Base-by-base conservation (phyloP, 2,113 vertebrate genomes). In the Enhydra lutris region DNA sequence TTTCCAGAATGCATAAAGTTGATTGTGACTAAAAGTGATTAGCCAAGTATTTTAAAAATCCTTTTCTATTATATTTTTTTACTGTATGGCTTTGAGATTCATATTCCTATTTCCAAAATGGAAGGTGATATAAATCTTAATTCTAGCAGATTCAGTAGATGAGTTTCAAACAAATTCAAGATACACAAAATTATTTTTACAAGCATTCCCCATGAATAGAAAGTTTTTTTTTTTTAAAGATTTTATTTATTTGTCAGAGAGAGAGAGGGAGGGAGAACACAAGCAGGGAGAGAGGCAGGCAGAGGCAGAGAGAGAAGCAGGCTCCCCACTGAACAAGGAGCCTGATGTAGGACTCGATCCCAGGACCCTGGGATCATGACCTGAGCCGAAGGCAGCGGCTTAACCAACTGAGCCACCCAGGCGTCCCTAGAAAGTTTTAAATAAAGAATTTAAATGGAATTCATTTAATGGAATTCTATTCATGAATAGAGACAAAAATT, bases 71-170 rank as follows among this genome's bases (percentile, higher is more conserved):
- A 21, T 11, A 36, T 87, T 87, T 94, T 88, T 31, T 65, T 34
- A 45, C 83, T 82, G 12, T 87, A 52, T 65, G 45, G 4, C 17
- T 92, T 88, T 91, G 26, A 76, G 17, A 47, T 76, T 76, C 93
- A 47, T 82, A 89, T 73, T 83, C 21, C 4, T 89, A 4, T n/a
- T 95, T 79, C 29, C 29, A 69, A 89, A 96, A 89, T 78, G 34
- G 31, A 93, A 94, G 29, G 1, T 89, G 45, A 96, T 97, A 95
- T 83, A 82, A 45, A 7, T 82, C 87, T 85, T 79, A 36, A 79
- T 31, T 63, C 76, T 55, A 88, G 86, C 61, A 73, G 20, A 73
- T 65, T 96, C 31, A 87, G 50, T 76, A 93, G 23, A 65, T 84
- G 50, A 55, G 18, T 95, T 94, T 96, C 79, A 89, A 67, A 52